Conservation (phyloP, 1,140 invertebrate genomes). For the Dendrolimus punctatus region DNA sequence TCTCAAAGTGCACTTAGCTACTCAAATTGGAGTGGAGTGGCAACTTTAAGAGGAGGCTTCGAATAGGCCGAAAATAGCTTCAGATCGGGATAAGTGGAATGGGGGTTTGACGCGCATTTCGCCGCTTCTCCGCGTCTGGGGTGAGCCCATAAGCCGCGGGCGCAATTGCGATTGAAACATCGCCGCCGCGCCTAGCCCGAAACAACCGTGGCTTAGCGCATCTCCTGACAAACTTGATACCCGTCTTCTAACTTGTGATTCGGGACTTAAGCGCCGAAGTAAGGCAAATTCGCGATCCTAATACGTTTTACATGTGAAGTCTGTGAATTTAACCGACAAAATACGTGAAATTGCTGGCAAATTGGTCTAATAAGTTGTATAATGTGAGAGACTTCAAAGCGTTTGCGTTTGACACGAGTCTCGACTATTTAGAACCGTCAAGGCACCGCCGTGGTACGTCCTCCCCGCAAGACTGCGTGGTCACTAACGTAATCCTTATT, state of each 20-base stretch:
- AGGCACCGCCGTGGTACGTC: slow-evolving; percentile 41
- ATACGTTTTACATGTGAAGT: slow-evolving; percentile 5
- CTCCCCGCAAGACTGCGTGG: slow-evolving; percentile 58
- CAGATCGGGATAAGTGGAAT: slow-evolving; percentile 47
- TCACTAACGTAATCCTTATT: slow-evolving; percentile 61
- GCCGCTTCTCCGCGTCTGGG: slow-evolving; percentile 36
- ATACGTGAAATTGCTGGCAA: slow-evolving; percentile 10
- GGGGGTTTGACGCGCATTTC: slow-evolving; percentile 55
- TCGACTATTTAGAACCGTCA: slow-evolving; percentile 26
- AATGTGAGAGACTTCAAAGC: slow-evolving; percentile 29
- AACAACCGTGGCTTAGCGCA: slow-evolving; percentile 57
- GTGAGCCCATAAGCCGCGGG: slow-evolving; percentile 50
- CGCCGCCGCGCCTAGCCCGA: slow-evolving; percentile 36
- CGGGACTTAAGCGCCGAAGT: slow-evolving; percentile 58
- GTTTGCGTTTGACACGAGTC: slow-evolving; percentile 33
- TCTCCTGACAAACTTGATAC: slow-evolving; percentile 50
- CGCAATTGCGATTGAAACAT: slow-evolving; percentile 54
- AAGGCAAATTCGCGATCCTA: slow-evolving; percentile 56
- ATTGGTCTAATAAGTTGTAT: slow-evolving; percentile 14
- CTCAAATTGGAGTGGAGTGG: too few relatives aligned
- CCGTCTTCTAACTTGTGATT: slow-evolving; percentile 63
- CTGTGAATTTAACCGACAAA: slow-evolving; percentile 9
- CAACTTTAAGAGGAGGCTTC: background rate
- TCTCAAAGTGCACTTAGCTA: too few relatives aligned
- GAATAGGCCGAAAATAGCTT: slow-evolving; percentile 20